Percentiles rank a stretch among this genome's conserved stretches.
phyloP scores from a whole-genome alignment of 2,888 invertebrate genomes.

The Autographa pulchrina region DNA sequence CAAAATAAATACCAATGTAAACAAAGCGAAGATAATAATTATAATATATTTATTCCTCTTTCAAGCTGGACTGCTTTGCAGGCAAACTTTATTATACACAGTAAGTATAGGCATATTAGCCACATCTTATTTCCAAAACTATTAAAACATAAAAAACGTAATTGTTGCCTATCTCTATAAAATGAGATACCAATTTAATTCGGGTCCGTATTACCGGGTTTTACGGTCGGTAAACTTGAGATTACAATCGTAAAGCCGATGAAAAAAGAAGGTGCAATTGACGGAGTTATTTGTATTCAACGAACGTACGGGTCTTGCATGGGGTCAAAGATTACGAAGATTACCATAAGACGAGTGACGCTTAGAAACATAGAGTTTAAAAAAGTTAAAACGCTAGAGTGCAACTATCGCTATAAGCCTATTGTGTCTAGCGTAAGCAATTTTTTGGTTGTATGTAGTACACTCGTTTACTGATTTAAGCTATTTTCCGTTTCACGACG shows the following conservation, averaged over 20 bases:
- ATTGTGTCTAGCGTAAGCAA: no score
- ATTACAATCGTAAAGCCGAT: conserved; percentile 81
- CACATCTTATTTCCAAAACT: conserved; percentile 13
- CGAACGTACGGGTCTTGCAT: conserved; percentile 63
- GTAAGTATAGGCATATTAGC: neutral
- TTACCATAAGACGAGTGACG: conserved; percentile 61
- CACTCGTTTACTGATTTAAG: no score
- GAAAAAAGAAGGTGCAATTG: conserved; percentile 75
- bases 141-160: conserved; percentile 54
- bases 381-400: no score
- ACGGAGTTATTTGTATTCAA: conserved; percentile 74
- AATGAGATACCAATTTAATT: conserved; percentile 72
- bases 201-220: conserved; percentile 69
- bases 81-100: neutral
- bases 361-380: conserved; percentile 32
- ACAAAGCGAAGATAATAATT: no score
- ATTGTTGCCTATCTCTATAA: conserved; percentile 62
- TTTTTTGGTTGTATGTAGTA: no score
- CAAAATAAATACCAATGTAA: no score
- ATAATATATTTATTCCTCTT: no score
- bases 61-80: neutral
- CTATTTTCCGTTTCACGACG: no score
- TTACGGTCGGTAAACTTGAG: conserved; percentile 79
- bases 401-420: no score
- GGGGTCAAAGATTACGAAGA: conserved; percentile 65